Conservation (phyloP, 2,113 vertebrate species). For the Hepsetus odoe region DNA sequence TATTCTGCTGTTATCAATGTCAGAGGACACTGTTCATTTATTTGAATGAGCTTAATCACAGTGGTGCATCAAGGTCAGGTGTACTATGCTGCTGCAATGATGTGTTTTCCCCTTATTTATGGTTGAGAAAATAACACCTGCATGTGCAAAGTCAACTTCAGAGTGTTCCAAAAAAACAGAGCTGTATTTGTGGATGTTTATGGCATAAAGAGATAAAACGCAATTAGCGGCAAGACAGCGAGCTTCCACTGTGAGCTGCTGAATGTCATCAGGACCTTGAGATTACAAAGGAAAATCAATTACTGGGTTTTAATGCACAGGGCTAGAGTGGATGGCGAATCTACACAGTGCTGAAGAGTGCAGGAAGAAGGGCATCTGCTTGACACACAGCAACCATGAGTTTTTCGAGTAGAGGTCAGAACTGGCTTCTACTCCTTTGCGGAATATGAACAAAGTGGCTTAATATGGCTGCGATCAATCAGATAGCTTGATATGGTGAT, state of each 20-base stretch:
- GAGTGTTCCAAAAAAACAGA: background rate
- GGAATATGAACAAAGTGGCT: conserved; percentile 38
- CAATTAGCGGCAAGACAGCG: conserved; percentile 21
- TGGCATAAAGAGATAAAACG: conserved; percentile 14
- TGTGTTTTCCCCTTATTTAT: conserved; percentile 32
- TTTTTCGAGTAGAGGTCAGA: conserved; percentile 61
- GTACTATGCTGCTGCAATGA: conserved; percentile 9
- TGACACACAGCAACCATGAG: conserved; percentile 55
- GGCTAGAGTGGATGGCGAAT: conserved; percentile 28
- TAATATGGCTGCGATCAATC: conserved; percentile 24
- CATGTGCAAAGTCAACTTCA: background rate
- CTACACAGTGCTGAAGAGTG: conserved; percentile 36
- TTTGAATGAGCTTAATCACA: conserved; percentile 32
- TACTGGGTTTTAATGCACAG: conserved; percentile 48
- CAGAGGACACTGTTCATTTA: conserved; percentile 14
- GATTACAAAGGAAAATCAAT: conserved; percentile 64
- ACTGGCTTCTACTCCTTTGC: conserved; percentile 41
- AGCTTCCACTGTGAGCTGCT: conserved; percentile 13
- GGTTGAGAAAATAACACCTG: conserved; percentile 6
- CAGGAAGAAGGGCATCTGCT: conserved; percentile 45
- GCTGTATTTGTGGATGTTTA: conserved; percentile 13
- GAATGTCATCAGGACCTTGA: conserved; percentile 65
- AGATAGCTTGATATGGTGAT: conserved; percentile 18
- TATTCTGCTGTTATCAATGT: background rate
- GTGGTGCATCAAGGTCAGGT: conserved; percentile 23